A percentile compares a stretch with the other conserved stretches of the same genome.
Evolutionary conservation across 2,888 invertebrate genomes (phyloP).

Genomic region (Aporophyla lueneburgensis): DNA sequence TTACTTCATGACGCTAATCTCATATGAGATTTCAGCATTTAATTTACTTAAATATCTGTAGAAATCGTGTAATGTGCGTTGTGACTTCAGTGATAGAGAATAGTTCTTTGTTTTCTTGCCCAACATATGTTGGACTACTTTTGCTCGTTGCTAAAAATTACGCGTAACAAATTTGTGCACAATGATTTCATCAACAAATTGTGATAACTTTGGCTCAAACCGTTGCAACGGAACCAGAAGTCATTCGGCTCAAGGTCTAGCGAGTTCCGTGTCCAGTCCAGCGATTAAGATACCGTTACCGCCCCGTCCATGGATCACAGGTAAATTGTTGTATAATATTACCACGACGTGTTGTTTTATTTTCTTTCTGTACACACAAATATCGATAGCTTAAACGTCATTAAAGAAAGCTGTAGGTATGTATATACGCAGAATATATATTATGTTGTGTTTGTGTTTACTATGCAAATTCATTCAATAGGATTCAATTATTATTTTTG

Average conservation of each 20-base stretch:
- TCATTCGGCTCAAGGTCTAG: constrained; percentile 87
- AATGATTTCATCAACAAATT: constrained; percentile 79
- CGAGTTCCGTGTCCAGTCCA: constrained; percentile 80
- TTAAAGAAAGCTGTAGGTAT: constrained; percentile 3
- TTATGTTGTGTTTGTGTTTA: constrained; percentile 33
- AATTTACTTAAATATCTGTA: constrained; percentile 72
- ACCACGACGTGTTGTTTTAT: constrained; percentile 53
- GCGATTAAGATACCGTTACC: constrained; percentile 89
- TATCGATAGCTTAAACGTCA: neutral
- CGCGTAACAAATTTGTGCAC: constrained; percentile 68
- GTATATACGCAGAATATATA: constrained; percentile 45
- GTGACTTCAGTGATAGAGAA: constrained; percentile 74
- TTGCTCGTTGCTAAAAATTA: constrained; percentile 76
- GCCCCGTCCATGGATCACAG: constrained; percentile 88
- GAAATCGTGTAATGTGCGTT: constrained; percentile 70
- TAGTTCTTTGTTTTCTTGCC: constrained; percentile 78
- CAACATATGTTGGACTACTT: constrained; percentile 85
- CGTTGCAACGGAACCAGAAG: constrained; percentile 79
- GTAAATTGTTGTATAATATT: constrained; percentile 72
- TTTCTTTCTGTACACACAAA: neutral
- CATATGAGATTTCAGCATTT: constrained; percentile 83
- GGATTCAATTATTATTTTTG: constrained; percentile 14
- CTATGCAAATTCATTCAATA: constrained; percentile 34
- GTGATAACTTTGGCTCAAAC: constrained; percentile 71
- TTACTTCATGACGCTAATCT: constrained; percentile 88